phyloP scores from a whole-genome alignment of 2,888 invertebrate species.

The Epirrita christyi region DNA sequence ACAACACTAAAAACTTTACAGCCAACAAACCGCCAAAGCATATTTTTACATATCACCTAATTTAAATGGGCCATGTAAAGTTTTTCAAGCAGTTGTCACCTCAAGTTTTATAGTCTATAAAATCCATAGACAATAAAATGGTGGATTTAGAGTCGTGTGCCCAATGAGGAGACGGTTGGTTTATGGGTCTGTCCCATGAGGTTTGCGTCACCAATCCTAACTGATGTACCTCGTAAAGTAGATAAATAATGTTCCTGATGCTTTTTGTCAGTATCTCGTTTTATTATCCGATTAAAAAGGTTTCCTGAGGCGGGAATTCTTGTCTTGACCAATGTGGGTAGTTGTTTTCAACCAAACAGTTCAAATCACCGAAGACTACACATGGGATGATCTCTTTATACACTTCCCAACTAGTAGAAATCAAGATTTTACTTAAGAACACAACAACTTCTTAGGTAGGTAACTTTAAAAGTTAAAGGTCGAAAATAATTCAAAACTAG shows the following conservation, averaged over 20 bases:
- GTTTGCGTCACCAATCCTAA: constrained; percentile 70
- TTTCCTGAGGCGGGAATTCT: background rate
- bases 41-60: constrained; percentile 37
- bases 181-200: constrained; percentile 60
- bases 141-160: constrained; percentile 63
- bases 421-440: too few relatives aligned
- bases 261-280: constrained; percentile 34
- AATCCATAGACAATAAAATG: constrained; percentile 63
- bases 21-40: constrained; percentile 33
- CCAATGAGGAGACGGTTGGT: constrained; percentile 71
- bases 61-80: constrained; percentile 47
- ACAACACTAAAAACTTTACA: constrained; percentile 35
- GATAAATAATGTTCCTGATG: constrained; percentile 65
- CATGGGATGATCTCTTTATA: too few relatives aligned
- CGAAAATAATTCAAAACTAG: too few relatives aligned
- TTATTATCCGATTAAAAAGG: constrained; percentile 23
- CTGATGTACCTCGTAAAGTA: constrained; percentile 68
- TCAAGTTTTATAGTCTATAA: constrained; percentile 72
- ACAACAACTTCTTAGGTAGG: too few relatives aligned
- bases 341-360: too few relatives aligned
- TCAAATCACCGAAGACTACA: too few relatives aligned
- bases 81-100: constrained; percentile 73
- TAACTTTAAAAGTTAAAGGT: too few relatives aligned
- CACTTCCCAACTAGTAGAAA: too few relatives aligned
- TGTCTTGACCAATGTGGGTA: constrained; percentile 16